Conservation (phyloP, 2,797 vertebrate species). For the Leptodactylus fallax region DNA sequence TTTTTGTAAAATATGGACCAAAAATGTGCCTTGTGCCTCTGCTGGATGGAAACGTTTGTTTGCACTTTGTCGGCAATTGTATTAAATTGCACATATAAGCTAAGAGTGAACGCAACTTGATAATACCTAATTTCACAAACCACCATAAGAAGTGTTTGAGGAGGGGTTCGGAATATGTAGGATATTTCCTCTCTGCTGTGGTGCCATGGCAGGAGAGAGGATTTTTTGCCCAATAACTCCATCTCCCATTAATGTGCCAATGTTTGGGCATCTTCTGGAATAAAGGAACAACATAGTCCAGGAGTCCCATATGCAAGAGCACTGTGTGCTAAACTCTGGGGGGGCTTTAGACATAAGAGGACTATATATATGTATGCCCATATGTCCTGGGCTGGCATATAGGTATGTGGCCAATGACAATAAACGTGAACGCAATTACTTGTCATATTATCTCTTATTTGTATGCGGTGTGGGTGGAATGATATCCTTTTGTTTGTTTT, state of each 20-base stretch:
- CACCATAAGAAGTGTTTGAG: background rate
- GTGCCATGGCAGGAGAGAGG: background rate
- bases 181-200: background rate
- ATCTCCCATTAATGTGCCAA: slow-evolving; percentile 3
- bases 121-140: background rate
- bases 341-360: slow-evolving; percentile 28
- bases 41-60: slow-evolving; percentile 6
- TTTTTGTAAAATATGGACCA: slow-evolving; percentile 36
- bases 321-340: slow-evolving; percentile 23
- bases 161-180: background rate
- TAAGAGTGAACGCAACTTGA: slow-evolving; percentile 30
- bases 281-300: background rate
- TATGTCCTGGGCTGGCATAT: slow-evolving; percentile 49
- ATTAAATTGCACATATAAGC: slow-evolving; percentile 25
- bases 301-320: slow-evolving; percentile 6
- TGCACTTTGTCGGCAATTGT: slow-evolving; percentile 25
- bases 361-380: slow-evolving; percentile 57
- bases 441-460: slow-evolving; percentile 19
- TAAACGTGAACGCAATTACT: slow-evolving; percentile 60
- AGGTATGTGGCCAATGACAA: slow-evolving; percentile 54
- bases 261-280: background rate
- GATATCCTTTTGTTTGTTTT: background rate
- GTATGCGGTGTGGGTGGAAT: background rate
- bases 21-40: slow-evolving; percentile 27
- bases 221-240: background rate